Percentiles rank a stretch among this genome's conserved stretches.
Evolutionary conservation across 2,888 invertebrate species (phyloP).

Genomic region (Tenthredo amoena): DNA sequence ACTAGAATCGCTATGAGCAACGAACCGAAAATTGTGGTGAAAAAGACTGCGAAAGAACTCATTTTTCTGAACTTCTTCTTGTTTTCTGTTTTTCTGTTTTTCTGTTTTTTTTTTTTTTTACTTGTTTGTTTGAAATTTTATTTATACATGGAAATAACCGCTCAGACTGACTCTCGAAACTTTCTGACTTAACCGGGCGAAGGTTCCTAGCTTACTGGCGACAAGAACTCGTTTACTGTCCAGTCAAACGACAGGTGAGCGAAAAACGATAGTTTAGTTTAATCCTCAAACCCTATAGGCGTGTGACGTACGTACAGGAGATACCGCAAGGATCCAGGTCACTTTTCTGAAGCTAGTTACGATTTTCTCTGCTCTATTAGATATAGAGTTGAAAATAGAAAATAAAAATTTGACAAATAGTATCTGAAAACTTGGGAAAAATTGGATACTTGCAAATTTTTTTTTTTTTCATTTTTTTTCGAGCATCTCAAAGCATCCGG

Average conservation of each 20-base stretch:
- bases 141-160: not conserved
- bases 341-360: not conserved
- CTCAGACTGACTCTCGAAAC: not conserved
- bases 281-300: not conserved
- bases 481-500: no score
- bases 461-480: not conserved
- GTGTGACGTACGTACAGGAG: not conserved
- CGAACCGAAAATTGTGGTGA: conserved; percentile 23
- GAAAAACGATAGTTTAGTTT: conserved; percentile 62
- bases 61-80: not conserved
- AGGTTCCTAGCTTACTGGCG: conserved; percentile 62
- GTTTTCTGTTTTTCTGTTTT: not conserved
- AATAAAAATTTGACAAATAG: not conserved
- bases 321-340: not conserved
- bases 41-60: not conserved
- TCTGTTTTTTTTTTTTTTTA: not conserved
- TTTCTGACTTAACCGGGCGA: conserved; percentile 56
- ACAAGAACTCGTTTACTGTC: conserved; percentile 53
- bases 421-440: not conserved
- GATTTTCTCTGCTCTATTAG: not conserved
- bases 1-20: conserved; percentile 39
- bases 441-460: not conserved
- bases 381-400: not conserved
- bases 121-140: not conserved
- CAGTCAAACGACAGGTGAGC: conserved; percentile 53